Evolutionary conservation across 2,113 vertebrate species (phyloP).

Genomic region (Aegotheles bennettii): DNA sequence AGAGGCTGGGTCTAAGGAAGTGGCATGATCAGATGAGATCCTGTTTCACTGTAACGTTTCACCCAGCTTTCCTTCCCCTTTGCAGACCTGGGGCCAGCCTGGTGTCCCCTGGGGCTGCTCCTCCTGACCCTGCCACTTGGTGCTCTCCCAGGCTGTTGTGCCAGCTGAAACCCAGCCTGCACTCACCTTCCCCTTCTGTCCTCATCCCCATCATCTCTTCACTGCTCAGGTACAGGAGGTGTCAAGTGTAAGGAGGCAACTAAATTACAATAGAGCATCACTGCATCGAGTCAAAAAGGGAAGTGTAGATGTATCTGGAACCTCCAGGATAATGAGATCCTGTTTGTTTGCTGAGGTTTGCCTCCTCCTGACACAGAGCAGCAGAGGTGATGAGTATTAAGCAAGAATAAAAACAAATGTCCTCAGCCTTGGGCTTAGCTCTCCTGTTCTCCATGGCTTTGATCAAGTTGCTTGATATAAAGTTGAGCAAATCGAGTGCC

Average conservation of each 20-base stretch:
- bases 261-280: background rate
- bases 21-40: background rate
- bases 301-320: background rate
- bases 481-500: background rate
- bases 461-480: background rate
- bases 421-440: background rate
- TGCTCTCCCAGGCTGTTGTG: background rate
- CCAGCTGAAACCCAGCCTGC: accelerated
- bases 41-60: background rate
- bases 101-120: background rate
- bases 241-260: background rate
- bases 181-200: background rate
- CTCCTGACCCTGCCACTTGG: background rate
- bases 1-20: background rate
- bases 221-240: background rate
- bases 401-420: background rate
- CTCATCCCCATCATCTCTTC: background rate
- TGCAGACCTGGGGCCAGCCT: background rate
- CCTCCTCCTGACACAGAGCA: background rate
- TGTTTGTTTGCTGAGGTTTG: background rate
- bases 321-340: background rate
- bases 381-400: background rate
- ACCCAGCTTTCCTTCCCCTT: background rate
- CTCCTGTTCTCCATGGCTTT: background rate
- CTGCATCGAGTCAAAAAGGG: background rate